phyloP scores from a whole-genome alignment of 1,140 invertebrate genomes.

The Drosophila subobscura region DNA sequence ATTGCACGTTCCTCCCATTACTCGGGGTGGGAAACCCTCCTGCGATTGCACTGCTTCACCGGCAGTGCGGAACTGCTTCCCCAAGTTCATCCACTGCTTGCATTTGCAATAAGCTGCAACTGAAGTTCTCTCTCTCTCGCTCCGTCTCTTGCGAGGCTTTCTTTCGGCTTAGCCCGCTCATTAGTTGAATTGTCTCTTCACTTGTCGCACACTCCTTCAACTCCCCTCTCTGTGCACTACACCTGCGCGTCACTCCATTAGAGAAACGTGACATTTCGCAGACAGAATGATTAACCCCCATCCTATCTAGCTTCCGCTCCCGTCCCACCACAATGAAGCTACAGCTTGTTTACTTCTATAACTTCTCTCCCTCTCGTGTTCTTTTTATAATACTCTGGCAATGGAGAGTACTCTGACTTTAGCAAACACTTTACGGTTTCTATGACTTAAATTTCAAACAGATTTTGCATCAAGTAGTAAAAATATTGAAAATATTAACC shows the following conservation, averaged over 20 bases:
- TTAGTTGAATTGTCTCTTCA: conserved; percentile 59
- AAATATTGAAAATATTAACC: no score
- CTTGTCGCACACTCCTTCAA: conserved; percentile 50
- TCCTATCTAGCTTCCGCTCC: conserved; percentile 3
- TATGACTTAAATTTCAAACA: no score
- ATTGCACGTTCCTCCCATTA: conserved; percentile 53
- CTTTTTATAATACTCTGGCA: no score
- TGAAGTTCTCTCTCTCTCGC: not conserved
- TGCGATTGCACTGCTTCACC: not conserved
- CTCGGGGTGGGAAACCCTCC: not conserved
- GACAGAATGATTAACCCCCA: conserved; percentile 39
- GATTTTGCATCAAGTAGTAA: no score
- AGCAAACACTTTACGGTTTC: not conserved
- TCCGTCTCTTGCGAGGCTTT: conserved; percentile 9
- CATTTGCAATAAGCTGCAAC: conserved; percentile 12
- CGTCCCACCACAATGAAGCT: not conserved
- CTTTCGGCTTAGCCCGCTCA: conserved; percentile 40
- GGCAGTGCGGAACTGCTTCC: not conserved
- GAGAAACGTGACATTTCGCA: conserved; percentile 54
- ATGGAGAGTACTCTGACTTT: not conserved
- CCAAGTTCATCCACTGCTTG: conserved; percentile 4
- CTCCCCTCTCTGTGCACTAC: conserved; percentile 14
- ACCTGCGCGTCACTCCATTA: not conserved
- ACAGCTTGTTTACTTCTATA: conserved; percentile 6
- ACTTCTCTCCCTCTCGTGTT: not conserved